Base-by-base conservation (phyloP, 2,113 vertebrate genomes). In the Halcyon senegalensis region DNA sequence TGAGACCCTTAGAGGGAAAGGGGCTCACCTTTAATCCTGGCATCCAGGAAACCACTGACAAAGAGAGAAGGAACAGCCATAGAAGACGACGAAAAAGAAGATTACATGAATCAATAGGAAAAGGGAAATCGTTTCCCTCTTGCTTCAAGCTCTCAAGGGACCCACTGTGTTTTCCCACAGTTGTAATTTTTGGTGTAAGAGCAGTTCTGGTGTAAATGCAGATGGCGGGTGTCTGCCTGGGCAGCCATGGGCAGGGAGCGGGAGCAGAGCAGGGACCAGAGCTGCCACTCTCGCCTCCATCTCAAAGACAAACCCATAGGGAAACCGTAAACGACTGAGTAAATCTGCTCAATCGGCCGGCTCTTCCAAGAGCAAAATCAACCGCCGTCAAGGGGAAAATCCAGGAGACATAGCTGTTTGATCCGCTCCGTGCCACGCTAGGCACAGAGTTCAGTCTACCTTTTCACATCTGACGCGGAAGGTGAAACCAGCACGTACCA, bases 171-270 rank as follows among this genome's bases (percentile, higher is more conserved):
- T 68, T 55, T 78, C 75, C 46, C 23, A n/a, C 27, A 58, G 23
- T 16, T 62, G 31, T 88, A 24, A 28, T 74, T 84, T 78, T 37
- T 67, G 50, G 41, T 2, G 0, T 33, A 69, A 90, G 56, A 87
- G 20, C 37, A 44, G 43, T 46, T 50, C 35, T 10, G n/a, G 10
- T 53, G 56, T 16, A 31, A 41, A 67, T 1, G 2, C 27, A 70
- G 75, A 25, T 2, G 2, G 5, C 9, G 28, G 18, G 24, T 70
- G 37, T 23, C 23, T 3, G 0, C n/a, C 20, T 10, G 12, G 28
- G 56, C 46, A 33, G 48, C 0, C n/a, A 16, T 9, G 12, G 28
- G 56, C 46, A 33, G 48, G 21, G 18, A 23, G 30, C 5, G 6
- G 25, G 46, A 43, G 39, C n/a, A 41, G 66, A 44, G 30, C 51